Evolutionary conservation across 1,140 invertebrate species (phyloP).

Genomic region (Leptinotarsa texana): DNA sequence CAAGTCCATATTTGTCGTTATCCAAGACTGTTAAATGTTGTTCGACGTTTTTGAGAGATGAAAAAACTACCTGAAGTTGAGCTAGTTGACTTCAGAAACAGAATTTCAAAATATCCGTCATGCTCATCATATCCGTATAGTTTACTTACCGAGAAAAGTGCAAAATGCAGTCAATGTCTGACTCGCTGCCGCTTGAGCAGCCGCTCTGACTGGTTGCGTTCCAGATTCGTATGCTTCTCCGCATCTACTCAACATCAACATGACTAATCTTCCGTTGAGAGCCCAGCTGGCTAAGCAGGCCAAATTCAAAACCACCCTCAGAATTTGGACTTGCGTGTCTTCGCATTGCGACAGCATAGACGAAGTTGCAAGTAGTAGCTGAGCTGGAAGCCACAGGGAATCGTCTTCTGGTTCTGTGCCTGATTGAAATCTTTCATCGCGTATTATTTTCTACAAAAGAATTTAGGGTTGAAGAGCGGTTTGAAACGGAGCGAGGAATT

Average conservation of each 20-base stretch:
- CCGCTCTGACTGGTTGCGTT: conserved; percentile 76
- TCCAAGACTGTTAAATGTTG: background rate
- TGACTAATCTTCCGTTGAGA: conserved; percentile 80
- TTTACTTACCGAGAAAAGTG: conserved; percentile 69
- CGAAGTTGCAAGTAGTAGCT: conserved; percentile 80
- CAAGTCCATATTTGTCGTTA: background rate
- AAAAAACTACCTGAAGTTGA: too few species aligned
- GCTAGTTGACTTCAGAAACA: too few species aligned
- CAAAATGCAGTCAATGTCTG: conserved; percentile 82
- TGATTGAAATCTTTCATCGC: conserved; percentile 90
- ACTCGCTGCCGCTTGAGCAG: conserved; percentile 79
- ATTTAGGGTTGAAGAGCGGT: too few species aligned
- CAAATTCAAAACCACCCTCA: conserved; percentile 78
- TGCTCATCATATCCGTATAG: background rate
- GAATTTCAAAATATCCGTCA: background rate
- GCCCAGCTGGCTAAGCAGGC: conserved; percentile 80
- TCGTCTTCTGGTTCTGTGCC: conserved; percentile 89
- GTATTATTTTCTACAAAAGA: conserved; percentile 76
- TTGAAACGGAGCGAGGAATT: too few species aligned
- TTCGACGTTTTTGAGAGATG: background rate
- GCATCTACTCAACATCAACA: conserved; percentile 75
- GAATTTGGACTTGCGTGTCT: conserved; percentile 70
- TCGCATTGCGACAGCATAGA: conserved; percentile 76
- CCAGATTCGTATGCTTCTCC: conserved; percentile 75
- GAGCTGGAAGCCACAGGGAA: conserved; percentile 86